Base-by-base conservation (phyloP, 2,888 invertebrate genomes). In the Ptychoptera albimana region DNA sequence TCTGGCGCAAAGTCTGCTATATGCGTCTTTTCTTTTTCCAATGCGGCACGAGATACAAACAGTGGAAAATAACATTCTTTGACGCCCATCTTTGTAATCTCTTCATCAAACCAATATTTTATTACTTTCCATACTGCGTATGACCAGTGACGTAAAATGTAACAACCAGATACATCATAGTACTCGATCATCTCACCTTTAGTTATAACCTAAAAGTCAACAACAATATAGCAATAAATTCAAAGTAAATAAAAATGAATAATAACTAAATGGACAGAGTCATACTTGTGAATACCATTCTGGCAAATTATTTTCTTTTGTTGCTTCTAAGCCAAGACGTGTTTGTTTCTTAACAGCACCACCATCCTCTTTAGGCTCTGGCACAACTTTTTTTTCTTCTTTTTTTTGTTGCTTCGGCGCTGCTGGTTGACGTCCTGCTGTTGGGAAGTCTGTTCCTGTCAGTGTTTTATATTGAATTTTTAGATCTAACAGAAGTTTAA, bases 1-100 rank as follows among this genome's bases (percentile, higher is more conserved):
- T 99, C 98, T 1, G 98, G 98, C 0, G 97, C 87, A 70, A 99
- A 99, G 69, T 99, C 98, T 34, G 88, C 89, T 52, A 99, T 92
- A 62, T 99, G 98, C 1, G 77, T 74, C 70, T 98, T 96, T 61
- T 99, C 98, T 55, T 83, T 87, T 60, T 98, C 94, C 31, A 99
- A 66, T 0, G 87, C 96, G 2, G 78, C 71, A 59, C 73, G 75
- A 1, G 96, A 93, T 0, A 99, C 98, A 60, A 99, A 99, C 59
- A 98, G 92, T 0, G 98, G 98, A 67, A 98, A 98, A 62, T 97
- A 98, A 53, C 91, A 88, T 61, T 98, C 96, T 60, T 92, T 82
- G 6, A 98, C 94, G 1, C 93, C 98, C 30, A 93, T 67, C 55
- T 82, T 81, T 59, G 87, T 88, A 53, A 97, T 92, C 64, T 86